Evolutionary conservation across 2,888 invertebrate species (phyloP).

Genomic region (Blera fallax): DNA sequence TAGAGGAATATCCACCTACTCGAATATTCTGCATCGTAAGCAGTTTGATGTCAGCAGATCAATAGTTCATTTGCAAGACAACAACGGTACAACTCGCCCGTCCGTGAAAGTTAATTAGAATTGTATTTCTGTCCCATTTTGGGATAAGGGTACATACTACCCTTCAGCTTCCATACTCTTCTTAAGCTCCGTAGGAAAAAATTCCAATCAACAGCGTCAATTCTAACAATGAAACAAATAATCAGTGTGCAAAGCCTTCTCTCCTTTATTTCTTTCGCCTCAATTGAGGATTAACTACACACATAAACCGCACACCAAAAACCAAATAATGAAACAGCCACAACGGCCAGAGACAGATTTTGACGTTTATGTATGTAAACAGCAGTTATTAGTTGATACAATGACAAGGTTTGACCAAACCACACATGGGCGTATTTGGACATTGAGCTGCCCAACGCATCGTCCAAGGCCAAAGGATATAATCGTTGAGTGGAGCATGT

Average conservation of each 20-base stretch:
- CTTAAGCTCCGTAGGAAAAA: no score
- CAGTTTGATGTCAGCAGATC: no score
- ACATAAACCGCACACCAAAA: slow-evolving; percentile 41
- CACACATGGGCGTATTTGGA: slow-evolving; percentile 60
- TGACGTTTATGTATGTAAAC: slow-evolving; percentile 51
- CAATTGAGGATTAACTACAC: slow-evolving; percentile 15
- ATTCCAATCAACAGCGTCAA: not conserved
- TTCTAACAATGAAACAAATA: not conserved
- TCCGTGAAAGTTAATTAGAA: no score
- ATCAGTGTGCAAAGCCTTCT: not conserved
- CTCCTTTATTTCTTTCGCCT: not conserved
- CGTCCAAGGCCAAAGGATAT: slow-evolving; percentile 39
- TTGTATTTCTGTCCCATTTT: no score
- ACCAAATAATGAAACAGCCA: slow-evolving; percentile 54
- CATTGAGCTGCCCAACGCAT: slow-evolving; percentile 44
- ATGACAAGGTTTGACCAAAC: slow-evolving; percentile 58
- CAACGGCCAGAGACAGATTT: slow-evolving; percentile 58
- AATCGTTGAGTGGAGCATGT: slow-evolving; percentile 47
- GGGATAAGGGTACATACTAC: no score
- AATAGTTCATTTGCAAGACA: no score
- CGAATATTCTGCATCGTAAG: no score
- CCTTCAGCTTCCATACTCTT: no score
- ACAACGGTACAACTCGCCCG: no score
- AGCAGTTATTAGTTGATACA: slow-evolving; percentile 60
- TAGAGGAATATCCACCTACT: no score